Percentiles rank a stretch among this genome's conserved stretches.
These are phyloP conservation scores for Ochropleura leucogaster DNA, from an alignment of 2,888 invertebrate genomes.

Conservation along the genomic window DNA sequence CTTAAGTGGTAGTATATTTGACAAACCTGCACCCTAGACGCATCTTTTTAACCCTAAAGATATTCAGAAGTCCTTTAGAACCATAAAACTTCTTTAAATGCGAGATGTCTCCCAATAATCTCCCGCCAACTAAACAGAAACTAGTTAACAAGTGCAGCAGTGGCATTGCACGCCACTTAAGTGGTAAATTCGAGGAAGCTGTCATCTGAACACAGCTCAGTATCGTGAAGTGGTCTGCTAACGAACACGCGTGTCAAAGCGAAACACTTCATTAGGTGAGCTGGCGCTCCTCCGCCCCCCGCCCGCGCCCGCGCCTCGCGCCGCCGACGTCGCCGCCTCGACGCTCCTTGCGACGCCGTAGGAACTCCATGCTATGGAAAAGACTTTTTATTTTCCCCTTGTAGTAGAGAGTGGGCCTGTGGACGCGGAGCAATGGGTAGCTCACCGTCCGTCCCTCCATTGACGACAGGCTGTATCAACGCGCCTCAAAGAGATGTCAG, in stretches of 20 bases:
- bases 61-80: slow-evolving; percentile 16
- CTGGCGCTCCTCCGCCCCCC: slow-evolving; percentile 74
- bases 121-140: slow-evolving; percentile 73
- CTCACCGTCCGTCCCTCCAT: no score
- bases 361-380: slow-evolving; percentile 49
- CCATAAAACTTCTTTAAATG: slow-evolving; percentile 23
- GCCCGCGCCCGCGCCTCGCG: slow-evolving; percentile 10
- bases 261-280: slow-evolving; percentile 90
- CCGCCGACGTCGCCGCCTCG: slow-evolving; percentile 66
- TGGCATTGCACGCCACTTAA: slow-evolving; percentile 86
- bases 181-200: slow-evolving; percentile 89
- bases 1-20: slow-evolving; percentile 6
- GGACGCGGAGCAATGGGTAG: no score
- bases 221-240: slow-evolving; percentile 88
- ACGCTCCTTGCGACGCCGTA: slow-evolving; percentile 66
- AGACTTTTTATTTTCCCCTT: neutral
- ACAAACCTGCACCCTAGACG: neutral
- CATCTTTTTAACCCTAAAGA: slow-evolving; percentile 16
- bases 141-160: slow-evolving; percentile 83
- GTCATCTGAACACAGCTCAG: slow-evolving; percentile 87
- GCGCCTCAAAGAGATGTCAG: no score
- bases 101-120: slow-evolving; percentile 48
- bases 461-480: no score
- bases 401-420: neutral
- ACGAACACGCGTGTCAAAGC: slow-evolving; percentile 91